Percentiles rank a stretch among this genome's conserved stretches.
phyloP scores from a whole-genome alignment of 2,113 vertebrate species.

The Raphicerus campestris region DNA sequence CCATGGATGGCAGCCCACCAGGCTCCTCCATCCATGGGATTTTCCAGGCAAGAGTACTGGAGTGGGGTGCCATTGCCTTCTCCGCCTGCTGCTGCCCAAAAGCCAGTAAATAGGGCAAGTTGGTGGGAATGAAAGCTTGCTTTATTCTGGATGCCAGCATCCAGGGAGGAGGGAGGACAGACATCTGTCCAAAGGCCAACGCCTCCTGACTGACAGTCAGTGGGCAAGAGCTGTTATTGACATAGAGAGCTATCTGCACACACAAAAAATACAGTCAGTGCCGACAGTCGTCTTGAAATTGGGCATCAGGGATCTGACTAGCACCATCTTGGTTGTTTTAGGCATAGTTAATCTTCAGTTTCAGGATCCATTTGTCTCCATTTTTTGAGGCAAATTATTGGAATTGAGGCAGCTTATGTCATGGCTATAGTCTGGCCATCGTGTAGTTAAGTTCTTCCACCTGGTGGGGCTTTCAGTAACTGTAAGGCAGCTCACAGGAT shows the following conservation, averaged over 20 bases:
- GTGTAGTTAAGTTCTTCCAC: neutral
- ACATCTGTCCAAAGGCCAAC: neutral
- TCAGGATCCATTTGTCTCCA: neutral
- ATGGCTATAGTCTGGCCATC: neutral
- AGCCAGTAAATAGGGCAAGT: neutral
- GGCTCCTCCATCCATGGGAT: too few relatives aligned
- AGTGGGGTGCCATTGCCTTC: too few relatives aligned
- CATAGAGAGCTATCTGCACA: neutral
- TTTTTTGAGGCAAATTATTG: neutral
- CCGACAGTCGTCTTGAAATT: neutral
- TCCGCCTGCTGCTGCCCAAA: neutral
- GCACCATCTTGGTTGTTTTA: neutral
- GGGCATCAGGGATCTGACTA: neutral
- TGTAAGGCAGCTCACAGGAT: neutral
- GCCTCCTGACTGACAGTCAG: neutral
- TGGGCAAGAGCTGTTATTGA: neutral
- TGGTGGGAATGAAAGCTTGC: neutral
- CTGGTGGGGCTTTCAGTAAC: neutral
- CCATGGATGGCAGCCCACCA: rapidly evolving
- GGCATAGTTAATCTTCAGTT: neutral
- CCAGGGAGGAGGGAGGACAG: neutral
- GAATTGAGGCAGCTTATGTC: neutral
- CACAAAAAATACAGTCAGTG: neutral
- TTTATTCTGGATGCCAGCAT: neutral
- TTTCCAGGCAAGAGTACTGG: too few relatives aligned